Base-by-base conservation (phyloP, 2,888 invertebrate species). In the Agrotis ipsilon region DNA sequence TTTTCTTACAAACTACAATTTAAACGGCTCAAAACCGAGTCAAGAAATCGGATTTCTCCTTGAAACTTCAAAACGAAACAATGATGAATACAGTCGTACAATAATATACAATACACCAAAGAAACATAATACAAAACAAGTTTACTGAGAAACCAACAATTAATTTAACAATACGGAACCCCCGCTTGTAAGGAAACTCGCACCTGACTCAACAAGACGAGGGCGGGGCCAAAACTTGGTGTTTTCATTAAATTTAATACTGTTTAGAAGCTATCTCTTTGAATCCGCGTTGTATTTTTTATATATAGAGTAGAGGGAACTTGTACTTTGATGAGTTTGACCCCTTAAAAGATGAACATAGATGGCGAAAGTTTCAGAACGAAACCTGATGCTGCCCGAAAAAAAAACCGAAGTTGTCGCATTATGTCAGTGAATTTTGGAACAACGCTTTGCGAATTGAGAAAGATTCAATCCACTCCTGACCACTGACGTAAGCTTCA, bases 221-320 rank as follows among this genome's bases (percentile, higher is more conserved):
- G 58, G 65, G 70, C 54, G 69, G 48, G 19, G 68, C 57, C 13
- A 51, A 73, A 82, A 81, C 73, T 84, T 81, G 74, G 68, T 80
- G 82, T 81, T 85, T 85, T 84, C 84, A 84, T 85, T 81, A 85
- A 82, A 85, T 82, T 81, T 84, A 75, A 84, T 82, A 81, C 82
- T 73, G 81, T 76, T 76, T 75, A 71, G 67, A 68, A 78, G 72
- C 46, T 54, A 78, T 73, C 59, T 75, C 59, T 82, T 72, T 67
- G 63, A 76, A 63, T 57, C 49, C 46, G 52, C 66, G 63, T 54
- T 68, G 39, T 74, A 66, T 65, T 46, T 74, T 57, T 63, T 63
- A 59, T 19, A 24, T 63, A 62, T 68, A 54, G 21, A 24, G 19
- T 46, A 68, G 46, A 52, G 32, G 16, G n/a, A 48, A 49, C 49